Base-by-base conservation (phyloP, 2,797 vertebrate genomes). In the Urocyon cinereoargenteus region DNA sequence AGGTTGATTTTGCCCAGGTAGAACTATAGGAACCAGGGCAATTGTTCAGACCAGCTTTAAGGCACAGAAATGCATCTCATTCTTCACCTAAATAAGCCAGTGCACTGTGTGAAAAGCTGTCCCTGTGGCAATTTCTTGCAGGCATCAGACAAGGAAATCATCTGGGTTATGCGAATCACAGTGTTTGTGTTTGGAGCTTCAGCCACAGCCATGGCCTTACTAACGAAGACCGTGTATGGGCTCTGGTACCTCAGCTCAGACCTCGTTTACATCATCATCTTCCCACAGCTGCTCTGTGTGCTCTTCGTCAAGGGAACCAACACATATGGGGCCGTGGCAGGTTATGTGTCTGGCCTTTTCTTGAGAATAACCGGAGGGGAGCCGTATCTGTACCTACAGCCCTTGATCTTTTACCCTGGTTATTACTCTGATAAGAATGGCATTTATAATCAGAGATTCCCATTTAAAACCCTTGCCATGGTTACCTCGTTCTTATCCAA, bases 181-280 rank as follows among this genome's bases (percentile, higher is more conserved):
- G 99, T 99, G 97, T 99, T 99, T 96, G 98, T 99, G 49, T 99
- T 99, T 28, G 99, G 99, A 31, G 99, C 99, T 0, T 98, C 99
- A 31, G 99, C 99, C n/a, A 99, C 99, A 2, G 97, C 99, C 72
- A 99, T 99, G 99, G 99, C 99, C 2, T 98, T 99, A 95, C 98
- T 99, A 26, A 99, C 99, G 0, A 99, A 99, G 0, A 99, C 99
- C 0, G 99, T 99, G 83, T 99, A 99, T 0, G 99, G 99, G 84
- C 99, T 99, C 89, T 99, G 99, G 99, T 99, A 99, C 99, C 99
- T 99, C 98, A 99, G 99, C 98, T 99, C 99, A 15, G 99, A 99
- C 98, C 99, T 99, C 22, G 99, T 99, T 55, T 99, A 99, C 96
- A 99, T 99, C 98, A 99, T 99, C 98, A 99, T 99, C 98, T 99